These are phyloP conservation scores for Suillia variegata DNA, from an alignment of 2,888 invertebrate species.

Conservation along the genomic window DNA sequence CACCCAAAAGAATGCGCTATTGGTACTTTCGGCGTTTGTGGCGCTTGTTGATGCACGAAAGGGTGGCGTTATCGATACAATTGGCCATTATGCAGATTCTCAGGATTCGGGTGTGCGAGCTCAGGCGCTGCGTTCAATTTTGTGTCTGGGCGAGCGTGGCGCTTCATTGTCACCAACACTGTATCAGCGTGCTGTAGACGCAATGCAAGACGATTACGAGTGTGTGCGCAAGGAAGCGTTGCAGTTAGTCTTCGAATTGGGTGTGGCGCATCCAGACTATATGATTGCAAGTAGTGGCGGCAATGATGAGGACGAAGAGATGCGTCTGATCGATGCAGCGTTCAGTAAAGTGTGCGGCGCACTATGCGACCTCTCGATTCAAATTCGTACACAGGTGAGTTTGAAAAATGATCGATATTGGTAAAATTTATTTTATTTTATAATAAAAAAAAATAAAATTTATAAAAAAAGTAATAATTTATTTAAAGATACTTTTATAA, in stretches of 20 bases:
- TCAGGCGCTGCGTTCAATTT: slow-evolving; percentile 84
- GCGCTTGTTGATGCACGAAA: slow-evolving; percentile 65
- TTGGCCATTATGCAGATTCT: slow-evolving; percentile 84
- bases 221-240: slow-evolving; percentile 87
- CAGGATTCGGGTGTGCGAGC: slow-evolving; percentile 91
- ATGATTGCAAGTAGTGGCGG: slow-evolving; percentile 70
- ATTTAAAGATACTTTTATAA: neutral
- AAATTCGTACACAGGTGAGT: slow-evolving; percentile 73
- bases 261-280: slow-evolving; percentile 84
- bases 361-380: slow-evolving; percentile 89
- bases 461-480: too few relatives aligned
- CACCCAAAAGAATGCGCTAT: slow-evolving; percentile 58
- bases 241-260: slow-evolving; percentile 83
- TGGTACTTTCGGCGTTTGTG: slow-evolving; percentile 53
- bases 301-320: slow-evolving; percentile 77
- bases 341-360: slow-evolving; percentile 94
- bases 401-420: too few relatives aligned
- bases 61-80: slow-evolving; percentile 69
- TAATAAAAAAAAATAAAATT: too few relatives aligned
- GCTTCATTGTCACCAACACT: slow-evolving; percentile 74
- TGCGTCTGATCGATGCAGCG: slow-evolving; percentile 92
- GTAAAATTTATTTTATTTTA: too few relatives aligned
- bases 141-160: slow-evolving; percentile 82
- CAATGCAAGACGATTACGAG: slow-evolving; percentile 91
- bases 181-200: slow-evolving; percentile 70